Evolutionary conservation across 1,140 invertebrate genomes (phyloP).

Genomic region (Zelostemma sp.): DNA sequence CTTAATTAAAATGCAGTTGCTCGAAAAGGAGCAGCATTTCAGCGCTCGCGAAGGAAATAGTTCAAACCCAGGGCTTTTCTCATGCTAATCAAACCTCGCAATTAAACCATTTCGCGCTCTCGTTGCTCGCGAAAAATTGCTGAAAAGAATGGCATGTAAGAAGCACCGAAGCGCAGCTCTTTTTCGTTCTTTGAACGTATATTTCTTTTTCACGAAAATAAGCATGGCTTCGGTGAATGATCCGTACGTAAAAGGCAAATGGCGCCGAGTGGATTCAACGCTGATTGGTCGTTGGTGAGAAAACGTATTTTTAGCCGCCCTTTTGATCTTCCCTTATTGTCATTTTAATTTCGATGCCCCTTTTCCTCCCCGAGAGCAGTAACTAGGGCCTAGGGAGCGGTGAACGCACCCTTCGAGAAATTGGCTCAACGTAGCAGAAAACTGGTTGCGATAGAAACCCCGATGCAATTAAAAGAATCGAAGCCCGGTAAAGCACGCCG

Average conservation of each 20-base stretch:
- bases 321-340: slow-evolving; percentile 68
- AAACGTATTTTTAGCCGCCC: slow-evolving; percentile 66
- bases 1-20: too few species aligned
- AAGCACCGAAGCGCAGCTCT: too few species aligned
- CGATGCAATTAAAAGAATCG: not conserved
- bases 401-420: slow-evolving; percentile 58
- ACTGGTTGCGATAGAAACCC: slow-evolving; percentile 50
- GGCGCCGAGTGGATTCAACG: slow-evolving; percentile 55
- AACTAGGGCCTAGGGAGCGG: slow-evolving; percentile 45
- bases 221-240: slow-evolving; percentile 36
- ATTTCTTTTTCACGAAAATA: too few species aligned
- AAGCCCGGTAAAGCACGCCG: not conserved
- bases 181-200: too few species aligned
- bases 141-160: too few species aligned
- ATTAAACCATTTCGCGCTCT: too few species aligned
- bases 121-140: too few species aligned
- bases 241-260: slow-evolving; percentile 58
- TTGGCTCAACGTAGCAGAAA: slow-evolving; percentile 57
- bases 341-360: slow-evolving; percentile 67
- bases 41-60: too few species aligned
- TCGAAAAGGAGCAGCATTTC: too few species aligned
- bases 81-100: too few species aligned
- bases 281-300: slow-evolving; percentile 64
- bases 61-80: too few species aligned
- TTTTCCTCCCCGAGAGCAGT: slow-evolving; percentile 26